Percentiles rank a stretch among this genome's conserved stretches.
Conservation (phyloP, 2,113 vertebrate genomes). For the Sarotherodon lohbergeri region DNA sequence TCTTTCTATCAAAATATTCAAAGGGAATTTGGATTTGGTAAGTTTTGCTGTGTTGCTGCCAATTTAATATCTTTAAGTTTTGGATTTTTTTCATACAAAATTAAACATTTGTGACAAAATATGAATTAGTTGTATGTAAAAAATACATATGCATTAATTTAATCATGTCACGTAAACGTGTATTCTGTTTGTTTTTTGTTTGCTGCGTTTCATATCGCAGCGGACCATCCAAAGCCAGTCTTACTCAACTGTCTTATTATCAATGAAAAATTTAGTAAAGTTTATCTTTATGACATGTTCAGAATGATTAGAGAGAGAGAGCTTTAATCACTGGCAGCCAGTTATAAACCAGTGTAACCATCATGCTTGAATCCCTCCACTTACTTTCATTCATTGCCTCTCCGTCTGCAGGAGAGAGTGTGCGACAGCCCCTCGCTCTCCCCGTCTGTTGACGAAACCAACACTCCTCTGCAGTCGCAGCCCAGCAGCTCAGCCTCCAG, state of each 20-base stretch:
- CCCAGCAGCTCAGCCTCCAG: constrained; percentile 89
- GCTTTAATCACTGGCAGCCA: neutral
- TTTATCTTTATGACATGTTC: neutral
- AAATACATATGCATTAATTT: neutral
- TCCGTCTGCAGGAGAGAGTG: constrained; percentile 74
- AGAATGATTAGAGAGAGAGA: neutral
- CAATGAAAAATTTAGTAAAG: neutral
- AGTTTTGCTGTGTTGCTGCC: neutral
- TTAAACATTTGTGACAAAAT: neutral
- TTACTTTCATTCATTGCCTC: neutral
- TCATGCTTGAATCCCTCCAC: neutral
- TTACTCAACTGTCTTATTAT: neutral
- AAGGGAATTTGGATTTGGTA: neutral
- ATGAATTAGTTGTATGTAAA: neutral
- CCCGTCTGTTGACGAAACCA: constrained; percentile 81
- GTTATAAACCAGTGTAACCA: neutral
- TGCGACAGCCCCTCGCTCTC: constrained; percentile 85
- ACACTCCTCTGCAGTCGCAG: constrained; percentile 83
- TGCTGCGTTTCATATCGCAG: neutral
- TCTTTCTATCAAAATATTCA: neutral
- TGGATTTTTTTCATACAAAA: neutral
- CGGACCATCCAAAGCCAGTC: neutral
- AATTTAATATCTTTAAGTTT: neutral
- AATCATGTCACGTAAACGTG: neutral
- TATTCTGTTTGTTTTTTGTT: too few species aligned